Base-by-base conservation (phyloP, 2,888 invertebrate species). In the Diarsia mendica region DNA sequence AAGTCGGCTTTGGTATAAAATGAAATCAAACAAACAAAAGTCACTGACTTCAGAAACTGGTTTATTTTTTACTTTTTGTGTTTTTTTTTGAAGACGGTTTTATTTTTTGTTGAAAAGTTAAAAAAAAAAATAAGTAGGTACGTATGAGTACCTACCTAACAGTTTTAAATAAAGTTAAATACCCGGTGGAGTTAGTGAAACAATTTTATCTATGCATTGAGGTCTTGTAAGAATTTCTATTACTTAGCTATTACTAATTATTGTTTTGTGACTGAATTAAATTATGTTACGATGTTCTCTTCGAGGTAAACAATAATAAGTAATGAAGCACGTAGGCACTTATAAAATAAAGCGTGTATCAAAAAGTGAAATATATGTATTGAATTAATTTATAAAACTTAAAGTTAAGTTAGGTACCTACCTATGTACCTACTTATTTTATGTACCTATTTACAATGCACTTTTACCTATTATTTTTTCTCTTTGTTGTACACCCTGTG, bases 171-270 rank as follows among this genome's bases (percentile, higher is more conserved):
- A 53, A 6, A 46, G 5, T 5, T 11, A 2, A 44, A 33, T 46
- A 70, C 70, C 44, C 33, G 46, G 20, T 79, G 65, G 33, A 15
- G 53, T 20, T 61, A 53, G n/a, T 15, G 4, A 61, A 10, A 66
- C n/a, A 33, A 9, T 20, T 55, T 46, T 79, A 65, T 44, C 39
- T 33, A 66, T 65, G 39, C 46, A 79, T 60, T 72, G 51, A 77
- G 65, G 77, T 66, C 51, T 53, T 23, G 13, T 13, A 33, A 23
- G 28, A 64, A 51, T 60, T 77, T 53, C 13, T 49, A 55, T 44
- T 67, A 39, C 39, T 39, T 39, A 39, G 0, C 5, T 39, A 58
- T 58, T 28, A 23, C 15, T 55, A 23, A 55, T 23, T 23, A 13
- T 23, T 55, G 23, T 55, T 55, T 66, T 33, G 33, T 15, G 49